Evolutionary conservation across 2,113 vertebrate species (phyloP).

Genomic region (rabbit (Oryctolagus cuniculus)): mOryCun1.1 NC_091450.1:19079501-19080000

Average conservation of each 20-base stretch:
- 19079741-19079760: not conserved
- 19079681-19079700: fast-evolving
- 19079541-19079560: too few species aligned
- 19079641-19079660: not conserved
- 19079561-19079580: not conserved
- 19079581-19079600: not conserved
- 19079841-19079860: not conserved
- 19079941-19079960: not conserved
- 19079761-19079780: not conserved
- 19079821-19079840: not conserved
- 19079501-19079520: too few species aligned
- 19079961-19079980: not conserved
- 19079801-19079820: not conserved
- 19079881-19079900: too few species aligned
- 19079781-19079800: not conserved
- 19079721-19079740: not conserved
- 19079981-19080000: not conserved
- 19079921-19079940: not conserved
- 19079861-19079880: not conserved
- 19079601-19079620: too few species aligned
- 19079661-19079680: not conserved
- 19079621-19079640: too few species aligned
- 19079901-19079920: too few species aligned
- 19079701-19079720: not conserved
- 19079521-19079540: not conserved